Conservation (phyloP, 2,113 vertebrate genomes). For the Rhabdomys dilectus region DNA sequence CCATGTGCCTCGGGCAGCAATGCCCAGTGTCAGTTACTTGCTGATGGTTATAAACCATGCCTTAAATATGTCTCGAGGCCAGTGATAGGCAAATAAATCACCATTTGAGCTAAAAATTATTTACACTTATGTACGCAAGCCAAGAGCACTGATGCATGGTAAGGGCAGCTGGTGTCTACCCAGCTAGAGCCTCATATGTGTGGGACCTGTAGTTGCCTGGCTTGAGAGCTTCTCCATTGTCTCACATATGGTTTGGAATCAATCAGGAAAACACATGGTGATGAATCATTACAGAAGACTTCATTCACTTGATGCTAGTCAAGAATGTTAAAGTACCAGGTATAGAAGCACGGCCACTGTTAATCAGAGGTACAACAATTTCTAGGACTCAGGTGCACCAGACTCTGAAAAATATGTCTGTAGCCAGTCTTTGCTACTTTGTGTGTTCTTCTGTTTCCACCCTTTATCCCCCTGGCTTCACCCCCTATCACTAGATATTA, state of each 20-base stretch:
- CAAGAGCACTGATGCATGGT: not conserved
- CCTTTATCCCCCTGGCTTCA: no score
- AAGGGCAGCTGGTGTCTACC: not conserved
- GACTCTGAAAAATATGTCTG: not conserved
- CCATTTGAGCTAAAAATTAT: constrained; percentile 56
- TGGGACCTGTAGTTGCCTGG: not conserved
- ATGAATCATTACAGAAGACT: not conserved
- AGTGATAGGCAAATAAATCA: constrained; percentile 74
- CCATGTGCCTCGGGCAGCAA: constrained; percentile 80
- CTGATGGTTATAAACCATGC: constrained; percentile 77
- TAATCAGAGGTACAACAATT: not conserved
- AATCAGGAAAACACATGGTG: not conserved
- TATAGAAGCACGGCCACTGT: not conserved
- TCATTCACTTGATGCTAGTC: not conserved
- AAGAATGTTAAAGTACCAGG: not conserved
- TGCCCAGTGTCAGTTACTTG: constrained; percentile 75
- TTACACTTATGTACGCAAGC: not conserved
- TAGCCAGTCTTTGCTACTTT: no score
- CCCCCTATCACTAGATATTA: no score
- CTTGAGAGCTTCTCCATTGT: not conserved
- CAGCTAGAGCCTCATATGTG: not conserved
- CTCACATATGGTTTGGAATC: not conserved
- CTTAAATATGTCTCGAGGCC: constrained; percentile 79
- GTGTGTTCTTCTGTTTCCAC: no score
- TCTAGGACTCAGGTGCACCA: not conserved